Evolutionary conservation across 1,140 invertebrate genomes (phyloP).

Genomic region (Drosophila santomea): DNA sequence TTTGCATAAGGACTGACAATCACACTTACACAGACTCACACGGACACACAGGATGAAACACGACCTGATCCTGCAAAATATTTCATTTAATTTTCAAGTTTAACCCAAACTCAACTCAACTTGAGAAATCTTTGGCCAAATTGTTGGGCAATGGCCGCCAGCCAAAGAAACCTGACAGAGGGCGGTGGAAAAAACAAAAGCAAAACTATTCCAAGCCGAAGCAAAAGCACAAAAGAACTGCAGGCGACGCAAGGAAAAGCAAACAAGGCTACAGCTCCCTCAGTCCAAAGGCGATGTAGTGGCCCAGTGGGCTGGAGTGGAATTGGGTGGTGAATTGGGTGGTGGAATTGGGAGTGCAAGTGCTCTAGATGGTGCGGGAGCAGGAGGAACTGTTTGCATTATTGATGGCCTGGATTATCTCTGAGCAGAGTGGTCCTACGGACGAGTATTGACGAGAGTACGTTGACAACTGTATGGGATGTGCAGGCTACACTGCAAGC

Average conservation of each 20-base stretch:
- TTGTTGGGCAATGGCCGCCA: slow-evolving; percentile 59
- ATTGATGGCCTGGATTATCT: slow-evolving; percentile 82
- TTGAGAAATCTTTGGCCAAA: slow-evolving; percentile 72
- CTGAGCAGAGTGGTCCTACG: slow-evolving; percentile 51
- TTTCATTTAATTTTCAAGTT: slow-evolving; percentile 78
- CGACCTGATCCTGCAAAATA: slow-evolving; percentile 44
- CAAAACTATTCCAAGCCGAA: slow-evolving; percentile 49
- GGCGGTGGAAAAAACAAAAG: slow-evolving; percentile 50
- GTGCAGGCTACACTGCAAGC: slow-evolving; percentile 10
- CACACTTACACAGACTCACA: neutral
- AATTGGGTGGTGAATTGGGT: too few relatives aligned
- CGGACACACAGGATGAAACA: neutral
- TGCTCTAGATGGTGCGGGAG: neutral
- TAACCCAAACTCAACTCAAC: slow-evolving; percentile 66
- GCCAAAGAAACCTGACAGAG: slow-evolving; percentile 7
- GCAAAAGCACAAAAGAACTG: slow-evolving; percentile 50
- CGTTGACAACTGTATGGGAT: slow-evolving; percentile 66
- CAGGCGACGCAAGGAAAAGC: slow-evolving; percentile 42
- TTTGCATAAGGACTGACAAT: slow-evolving; percentile 51
- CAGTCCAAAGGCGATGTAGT: slow-evolving; percentile 11
- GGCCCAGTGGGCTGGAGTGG: neutral
- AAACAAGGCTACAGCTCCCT: slow-evolving; percentile 51
- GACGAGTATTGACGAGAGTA: slow-evolving; percentile 54
- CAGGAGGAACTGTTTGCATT: slow-evolving; percentile 74
- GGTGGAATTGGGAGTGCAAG: neutral